Conservation (phyloP, 2,113 vertebrate species). For the Atrichornis clamosus region DNA sequence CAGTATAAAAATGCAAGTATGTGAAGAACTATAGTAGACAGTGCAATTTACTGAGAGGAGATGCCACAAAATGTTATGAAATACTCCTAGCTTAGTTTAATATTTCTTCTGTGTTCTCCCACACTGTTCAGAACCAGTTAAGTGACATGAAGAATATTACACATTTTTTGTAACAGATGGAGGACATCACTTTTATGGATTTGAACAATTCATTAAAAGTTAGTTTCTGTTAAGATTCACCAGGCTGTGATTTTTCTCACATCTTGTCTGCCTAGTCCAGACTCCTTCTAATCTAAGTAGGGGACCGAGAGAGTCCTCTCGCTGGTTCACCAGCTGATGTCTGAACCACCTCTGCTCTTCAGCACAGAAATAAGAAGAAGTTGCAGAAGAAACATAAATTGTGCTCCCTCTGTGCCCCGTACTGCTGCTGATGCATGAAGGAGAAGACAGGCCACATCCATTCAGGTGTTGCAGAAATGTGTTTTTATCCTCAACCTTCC, state of each 20-base stretch:
- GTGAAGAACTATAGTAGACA: neutral
- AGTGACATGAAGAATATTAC: slow-evolving; percentile 24
- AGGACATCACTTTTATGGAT: neutral
- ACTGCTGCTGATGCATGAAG: neutral
- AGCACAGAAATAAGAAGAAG: neutral
- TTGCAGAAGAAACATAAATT: neutral
- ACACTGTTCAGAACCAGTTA: slow-evolving; percentile 16
- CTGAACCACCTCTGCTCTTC: neutral
- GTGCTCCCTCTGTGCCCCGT: neutral
- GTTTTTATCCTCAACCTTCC: neutral
- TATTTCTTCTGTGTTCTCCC: slow-evolving; percentile 21
- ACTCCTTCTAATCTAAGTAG: neutral
- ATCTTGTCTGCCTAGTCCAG: neutral
- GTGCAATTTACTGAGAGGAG: neutral
- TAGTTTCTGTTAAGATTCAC: neutral
- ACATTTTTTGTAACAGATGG: slow-evolving; percentile 24
- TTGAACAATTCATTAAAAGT: slow-evolving; percentile 28
- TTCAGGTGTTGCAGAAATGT: neutral
- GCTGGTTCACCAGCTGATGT: neutral
- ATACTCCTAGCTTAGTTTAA: slow-evolving; percentile 19
- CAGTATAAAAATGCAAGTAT: neutral
- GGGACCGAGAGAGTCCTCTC: neutral
- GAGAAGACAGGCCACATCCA: neutral
- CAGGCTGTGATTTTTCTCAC: neutral
- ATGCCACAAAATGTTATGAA: neutral